Evolutionary conservation across 2,888 invertebrate genomes (phyloP).

Genomic region (Epirrhoe tristata): DNA sequence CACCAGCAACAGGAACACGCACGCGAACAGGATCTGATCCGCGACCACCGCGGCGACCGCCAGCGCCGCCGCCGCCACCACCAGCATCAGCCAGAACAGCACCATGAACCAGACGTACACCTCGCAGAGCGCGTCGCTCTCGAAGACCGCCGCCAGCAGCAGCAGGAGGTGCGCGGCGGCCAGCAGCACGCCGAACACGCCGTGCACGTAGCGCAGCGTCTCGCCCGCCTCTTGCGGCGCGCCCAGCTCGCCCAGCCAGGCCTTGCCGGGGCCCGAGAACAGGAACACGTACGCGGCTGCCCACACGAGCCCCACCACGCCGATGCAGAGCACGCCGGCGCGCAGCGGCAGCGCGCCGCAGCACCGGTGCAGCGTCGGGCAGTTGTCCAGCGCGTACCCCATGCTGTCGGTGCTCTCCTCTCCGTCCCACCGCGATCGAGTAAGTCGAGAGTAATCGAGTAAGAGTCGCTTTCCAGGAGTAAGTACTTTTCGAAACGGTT

Average conservation of each 20-base stretch:
- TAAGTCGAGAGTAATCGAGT: too few species aligned
- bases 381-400: slow-evolving; percentile 53
- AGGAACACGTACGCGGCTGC: slow-evolving; percentile 46
- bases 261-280: slow-evolving; percentile 43
- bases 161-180: slow-evolving; percentile 51
- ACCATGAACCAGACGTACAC: slow-evolving; percentile 57
- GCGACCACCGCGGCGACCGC: slow-evolving; percentile 29
- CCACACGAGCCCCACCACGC: slow-evolving; percentile 48
- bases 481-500: too few species aligned
- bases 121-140: slow-evolving; percentile 55
- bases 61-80: slow-evolving; percentile 27
- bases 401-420: slow-evolving; percentile 24
- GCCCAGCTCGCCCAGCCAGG: slow-evolving; percentile 33
- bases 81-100: slow-evolving; percentile 27
- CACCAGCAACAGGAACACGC: slow-evolving; percentile 12
- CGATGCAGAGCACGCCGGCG: slow-evolving; percentile 30
- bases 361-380: slow-evolving; percentile 52
- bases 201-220: slow-evolving; percentile 49
- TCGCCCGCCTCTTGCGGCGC: slow-evolving; percentile 20
- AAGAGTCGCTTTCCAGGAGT: too few species aligned
- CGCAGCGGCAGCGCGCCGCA: slow-evolving; percentile 51
- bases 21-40: slow-evolving; percentile 28
- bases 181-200: slow-evolving; percentile 52
- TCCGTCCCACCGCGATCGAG: not conserved
- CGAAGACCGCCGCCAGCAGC: slow-evolving; percentile 43